Evolutionary conservation across 2,113 vertebrate species (phyloP).

Genomic region (Oenanthe melanoleuca): DNA sequence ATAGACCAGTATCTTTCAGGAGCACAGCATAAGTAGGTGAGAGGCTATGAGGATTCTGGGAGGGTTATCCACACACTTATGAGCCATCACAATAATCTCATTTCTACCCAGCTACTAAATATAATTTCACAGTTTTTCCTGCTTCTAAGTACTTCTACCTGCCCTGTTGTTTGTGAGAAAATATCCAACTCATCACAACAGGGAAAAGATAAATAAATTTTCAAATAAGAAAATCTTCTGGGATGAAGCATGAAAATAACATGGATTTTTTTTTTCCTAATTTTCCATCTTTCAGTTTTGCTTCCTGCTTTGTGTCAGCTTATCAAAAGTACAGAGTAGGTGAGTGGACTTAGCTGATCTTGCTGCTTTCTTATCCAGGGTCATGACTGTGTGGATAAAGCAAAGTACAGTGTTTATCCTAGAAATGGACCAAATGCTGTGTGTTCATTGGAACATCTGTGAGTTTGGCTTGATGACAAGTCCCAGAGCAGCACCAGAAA

Average conservation of each 20-base stretch:
- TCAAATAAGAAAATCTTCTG: background rate
- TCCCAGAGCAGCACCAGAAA: constrained; percentile 22
- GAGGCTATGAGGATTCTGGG: background rate
- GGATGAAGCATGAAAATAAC: background rate
- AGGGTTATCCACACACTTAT: background rate
- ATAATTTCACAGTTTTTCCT: background rate
- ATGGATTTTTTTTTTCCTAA: background rate
- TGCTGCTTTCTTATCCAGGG: background rate
- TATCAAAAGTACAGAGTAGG: background rate
- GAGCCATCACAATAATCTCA: background rate
- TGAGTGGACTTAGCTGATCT: background rate
- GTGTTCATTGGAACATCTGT: constrained; percentile 47
- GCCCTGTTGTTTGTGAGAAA: background rate
- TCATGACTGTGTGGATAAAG: constrained; percentile 16
- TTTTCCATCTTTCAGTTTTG: background rate
- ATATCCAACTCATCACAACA: background rate
- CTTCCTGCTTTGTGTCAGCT: background rate
- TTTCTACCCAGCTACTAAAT: background rate
- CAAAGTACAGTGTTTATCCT: constrained; percentile 28
- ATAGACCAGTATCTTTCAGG: background rate
- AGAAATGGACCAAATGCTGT: constrained; percentile 12
- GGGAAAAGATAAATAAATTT: background rate
- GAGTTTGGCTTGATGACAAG: constrained; percentile 16
- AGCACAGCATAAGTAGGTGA: background rate
- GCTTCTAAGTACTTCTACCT: background rate